These are phyloP conservation scores for Drosophila suboccidentalis DNA, from an alignment of 2,888 invertebrate genomes.

Conservation along the genomic window DNA sequence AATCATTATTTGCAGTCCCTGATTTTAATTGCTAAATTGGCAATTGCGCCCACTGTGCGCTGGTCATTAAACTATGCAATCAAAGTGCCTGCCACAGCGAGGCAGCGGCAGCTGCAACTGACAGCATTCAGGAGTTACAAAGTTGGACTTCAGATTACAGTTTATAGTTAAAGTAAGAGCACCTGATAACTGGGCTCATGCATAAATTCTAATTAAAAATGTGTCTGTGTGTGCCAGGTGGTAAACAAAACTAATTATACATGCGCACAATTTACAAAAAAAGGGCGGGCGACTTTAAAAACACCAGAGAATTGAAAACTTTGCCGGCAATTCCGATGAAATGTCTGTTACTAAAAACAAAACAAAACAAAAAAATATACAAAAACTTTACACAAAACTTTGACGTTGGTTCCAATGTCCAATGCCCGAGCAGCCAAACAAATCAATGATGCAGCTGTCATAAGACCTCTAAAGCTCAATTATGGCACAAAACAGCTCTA, in stretches of 20 bases:
- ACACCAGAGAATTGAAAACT: constrained; percentile 61
- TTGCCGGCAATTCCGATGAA: constrained; percentile 51
- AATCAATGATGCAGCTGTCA: constrained; percentile 78
- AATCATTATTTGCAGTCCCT: too few species aligned
- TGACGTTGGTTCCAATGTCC: constrained; percentile 26
- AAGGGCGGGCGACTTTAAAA: constrained; percentile 46
- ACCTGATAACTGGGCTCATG: constrained; percentile 44
- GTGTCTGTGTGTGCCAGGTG: constrained; percentile 73
- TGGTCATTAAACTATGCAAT: constrained; percentile 46
- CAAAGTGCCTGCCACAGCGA: constrained; percentile 27
- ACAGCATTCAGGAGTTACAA: constrained; percentile 2
- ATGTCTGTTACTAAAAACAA: constrained; percentile 66
- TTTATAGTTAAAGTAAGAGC: background rate
- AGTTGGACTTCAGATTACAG: constrained; percentile 20
- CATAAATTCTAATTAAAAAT: constrained; percentile 78
- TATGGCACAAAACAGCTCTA: constrained; percentile 51
- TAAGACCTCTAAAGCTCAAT: constrained; percentile 76
- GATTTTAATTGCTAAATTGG: background rate
- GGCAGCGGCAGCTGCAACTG: background rate
- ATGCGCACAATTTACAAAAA: constrained; percentile 56
- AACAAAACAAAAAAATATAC: constrained; percentile 7
- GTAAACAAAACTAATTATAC: constrained; percentile 78
- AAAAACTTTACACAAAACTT: constrained; percentile 51
- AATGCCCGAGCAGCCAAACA: constrained; percentile 46
- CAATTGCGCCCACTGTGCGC: background rate